Percentiles rank a stretch among this genome's conserved stretches.
These are phyloP conservation scores for Caradrina clavipalpis DNA, from an alignment of 2,888 invertebrate genomes.

Conservation along the genomic window DNA sequence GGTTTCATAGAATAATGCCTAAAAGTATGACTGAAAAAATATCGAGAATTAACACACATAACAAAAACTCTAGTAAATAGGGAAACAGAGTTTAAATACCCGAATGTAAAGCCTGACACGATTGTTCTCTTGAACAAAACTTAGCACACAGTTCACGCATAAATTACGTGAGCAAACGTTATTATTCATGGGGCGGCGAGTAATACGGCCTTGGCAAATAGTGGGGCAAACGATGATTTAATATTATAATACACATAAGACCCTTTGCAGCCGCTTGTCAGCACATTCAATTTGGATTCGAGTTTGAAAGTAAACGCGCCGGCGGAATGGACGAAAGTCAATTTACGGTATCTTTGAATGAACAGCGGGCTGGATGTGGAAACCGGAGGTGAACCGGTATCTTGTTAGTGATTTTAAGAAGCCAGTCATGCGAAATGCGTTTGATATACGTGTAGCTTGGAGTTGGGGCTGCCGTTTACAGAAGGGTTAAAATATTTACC, in stretches of 20 bases:
- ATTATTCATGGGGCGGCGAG: constrained; percentile 42
- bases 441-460: constrained; percentile 4
- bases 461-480: neutral
- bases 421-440: constrained; percentile 3
- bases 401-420: constrained; percentile 25
- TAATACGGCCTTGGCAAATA: constrained; percentile 54
- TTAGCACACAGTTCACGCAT: constrained; percentile 46
- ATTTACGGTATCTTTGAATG: constrained; percentile 52
- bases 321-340: constrained; percentile 34
- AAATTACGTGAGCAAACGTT: constrained; percentile 43
- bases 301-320: constrained; percentile 42
- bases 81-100: constrained; percentile 1
- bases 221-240: constrained; percentile 58
- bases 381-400: constrained; percentile 1
- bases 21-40: neutral
- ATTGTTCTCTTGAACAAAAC: constrained; percentile 47
- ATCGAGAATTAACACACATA: neutral
- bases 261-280: constrained; percentile 38
- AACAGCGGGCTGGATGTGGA: constrained; percentile 22
- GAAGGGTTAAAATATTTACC: neutral
- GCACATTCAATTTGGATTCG: constrained; percentile 41
- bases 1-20: no score
- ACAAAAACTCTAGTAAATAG: constrained; percentile 15
- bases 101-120: constrained; percentile 5
- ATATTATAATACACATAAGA: constrained; percentile 55